A percentile compares a stretch with the other conserved stretches of the same genome.
Evolutionary conservation across 2,113 vertebrate species (phyloP).

Genomic region (Poicephalus gulielmi): DNA sequence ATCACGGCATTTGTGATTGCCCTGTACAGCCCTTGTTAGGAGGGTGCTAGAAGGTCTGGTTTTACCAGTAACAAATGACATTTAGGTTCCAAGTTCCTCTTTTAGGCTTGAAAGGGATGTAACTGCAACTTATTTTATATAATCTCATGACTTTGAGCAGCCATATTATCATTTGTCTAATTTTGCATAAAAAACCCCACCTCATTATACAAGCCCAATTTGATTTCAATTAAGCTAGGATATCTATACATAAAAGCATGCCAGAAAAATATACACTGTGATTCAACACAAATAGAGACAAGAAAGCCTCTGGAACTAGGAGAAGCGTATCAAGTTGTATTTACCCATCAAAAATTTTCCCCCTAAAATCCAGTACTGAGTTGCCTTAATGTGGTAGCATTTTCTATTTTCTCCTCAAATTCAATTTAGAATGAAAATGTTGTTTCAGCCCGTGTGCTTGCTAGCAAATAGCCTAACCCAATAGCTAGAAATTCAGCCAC

Average conservation of each 20-base stretch:
- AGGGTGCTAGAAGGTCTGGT: neutral
- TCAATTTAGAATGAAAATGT: neutral
- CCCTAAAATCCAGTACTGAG: neutral
- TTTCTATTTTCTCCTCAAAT: constrained; percentile 4
- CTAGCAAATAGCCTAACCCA: neutral
- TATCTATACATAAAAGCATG: neutral
- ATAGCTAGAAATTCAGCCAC: neutral
- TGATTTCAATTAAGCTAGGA: neutral
- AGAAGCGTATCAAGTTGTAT: neutral
- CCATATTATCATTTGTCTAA: neutral
- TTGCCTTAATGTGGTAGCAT: neutral
- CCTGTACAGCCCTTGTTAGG: neutral
- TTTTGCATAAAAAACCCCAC: neutral
- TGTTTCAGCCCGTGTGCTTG: neutral
- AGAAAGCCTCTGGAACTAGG: neutral
- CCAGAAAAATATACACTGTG: neutral
- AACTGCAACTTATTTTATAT: neutral
- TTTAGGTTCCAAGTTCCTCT: neutral
- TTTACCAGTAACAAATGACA: neutral
- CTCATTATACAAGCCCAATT: neutral
- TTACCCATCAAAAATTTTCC: neutral
- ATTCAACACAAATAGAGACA: neutral
- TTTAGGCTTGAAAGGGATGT: neutral
- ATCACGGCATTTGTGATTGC: neutral
- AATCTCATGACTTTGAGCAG: neutral